Evolutionary conservation across 2,888 invertebrate genomes (phyloP).

Genomic region (Tetranychus truncatus): DNA sequence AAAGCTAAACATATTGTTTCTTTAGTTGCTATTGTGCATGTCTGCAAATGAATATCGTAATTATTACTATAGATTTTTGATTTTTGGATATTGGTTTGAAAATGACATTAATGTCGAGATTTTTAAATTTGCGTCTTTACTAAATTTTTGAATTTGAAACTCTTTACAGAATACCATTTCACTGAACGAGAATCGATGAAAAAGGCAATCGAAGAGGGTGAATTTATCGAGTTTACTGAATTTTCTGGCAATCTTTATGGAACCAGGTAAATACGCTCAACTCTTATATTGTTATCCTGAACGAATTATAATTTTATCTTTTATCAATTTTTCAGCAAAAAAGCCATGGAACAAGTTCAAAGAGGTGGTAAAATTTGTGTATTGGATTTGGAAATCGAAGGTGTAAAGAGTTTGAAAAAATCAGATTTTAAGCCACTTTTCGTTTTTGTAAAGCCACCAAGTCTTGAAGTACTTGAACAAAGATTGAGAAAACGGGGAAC

Average conservation of each 20-base stretch:
- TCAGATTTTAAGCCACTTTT: slow-evolving; percentile 52
- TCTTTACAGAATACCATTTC: slow-evolving; percentile 73
- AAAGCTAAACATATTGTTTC: neutral
- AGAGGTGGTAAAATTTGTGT: slow-evolving; percentile 68
- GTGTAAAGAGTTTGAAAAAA: slow-evolving; percentile 68
- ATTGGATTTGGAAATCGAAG: slow-evolving; percentile 83
- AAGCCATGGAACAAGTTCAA: slow-evolving; percentile 61
- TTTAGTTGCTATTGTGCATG: no score
- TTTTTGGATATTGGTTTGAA: no score
- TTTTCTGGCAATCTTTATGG: slow-evolving; percentile 92
- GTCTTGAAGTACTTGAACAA: slow-evolving; percentile 48
- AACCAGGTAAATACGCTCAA: slow-evolving; percentile 40
- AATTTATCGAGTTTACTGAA: slow-evolving; percentile 75
- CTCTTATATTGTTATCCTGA: neutral
- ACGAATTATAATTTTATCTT: neutral
- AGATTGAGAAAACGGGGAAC: slow-evolving; percentile 53
- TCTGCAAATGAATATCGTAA: no score
- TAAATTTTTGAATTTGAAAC: slow-evolving; percentile 21
- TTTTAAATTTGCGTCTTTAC: no score
- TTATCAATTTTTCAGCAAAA: slow-evolving; percentile 40
- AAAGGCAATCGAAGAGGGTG: slow-evolving; percentile 50
- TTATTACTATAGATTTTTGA: no score
- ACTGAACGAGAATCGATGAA: slow-evolving; percentile 55
- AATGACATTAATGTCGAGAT: no score
- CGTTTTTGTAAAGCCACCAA: slow-evolving; percentile 84